Percentiles rank a stretch among this genome's conserved stretches.
These are phyloP conservation scores for Clarias macrocephalus DNA, from an alignment of 2,113 vertebrate species.

Conservation along the genomic window DNA sequence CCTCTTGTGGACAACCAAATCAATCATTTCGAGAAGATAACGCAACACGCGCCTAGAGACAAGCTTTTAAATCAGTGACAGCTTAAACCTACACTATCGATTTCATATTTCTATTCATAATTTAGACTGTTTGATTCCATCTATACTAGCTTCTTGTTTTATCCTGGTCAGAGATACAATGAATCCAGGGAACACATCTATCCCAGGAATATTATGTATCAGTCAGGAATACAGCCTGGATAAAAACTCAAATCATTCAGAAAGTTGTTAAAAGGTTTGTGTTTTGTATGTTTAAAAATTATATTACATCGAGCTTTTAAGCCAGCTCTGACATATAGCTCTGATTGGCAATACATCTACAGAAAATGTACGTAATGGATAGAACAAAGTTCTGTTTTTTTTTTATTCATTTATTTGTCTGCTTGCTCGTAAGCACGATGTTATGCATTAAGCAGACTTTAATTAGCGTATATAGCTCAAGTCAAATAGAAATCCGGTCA, in stretches of 20 bases:
- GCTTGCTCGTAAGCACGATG: background rate
- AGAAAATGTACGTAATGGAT: background rate
- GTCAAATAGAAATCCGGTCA: background rate
- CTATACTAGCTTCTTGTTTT: background rate
- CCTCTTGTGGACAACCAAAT: constrained; percentile 34
- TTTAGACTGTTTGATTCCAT: background rate
- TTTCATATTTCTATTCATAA: background rate
- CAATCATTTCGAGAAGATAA: background rate
- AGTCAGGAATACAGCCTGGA: background rate
- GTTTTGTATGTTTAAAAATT: background rate
- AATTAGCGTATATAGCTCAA: background rate
- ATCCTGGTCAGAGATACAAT: background rate
- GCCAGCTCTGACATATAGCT: background rate
- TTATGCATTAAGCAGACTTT: background rate
- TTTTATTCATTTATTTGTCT: background rate
- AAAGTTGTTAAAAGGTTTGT: background rate
- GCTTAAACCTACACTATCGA: background rate
- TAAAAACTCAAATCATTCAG: background rate
- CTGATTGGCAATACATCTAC: background rate
- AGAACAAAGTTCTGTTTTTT: background rate
- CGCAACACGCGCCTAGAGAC: background rate
- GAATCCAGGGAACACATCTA: background rate
- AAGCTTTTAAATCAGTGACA: background rate
- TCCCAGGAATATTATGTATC: background rate
- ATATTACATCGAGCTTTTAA: no score